These are phyloP conservation scores for Lathamus discolor DNA, from an alignment of 2,113 vertebrate species.

Conservation along the genomic window DNA sequence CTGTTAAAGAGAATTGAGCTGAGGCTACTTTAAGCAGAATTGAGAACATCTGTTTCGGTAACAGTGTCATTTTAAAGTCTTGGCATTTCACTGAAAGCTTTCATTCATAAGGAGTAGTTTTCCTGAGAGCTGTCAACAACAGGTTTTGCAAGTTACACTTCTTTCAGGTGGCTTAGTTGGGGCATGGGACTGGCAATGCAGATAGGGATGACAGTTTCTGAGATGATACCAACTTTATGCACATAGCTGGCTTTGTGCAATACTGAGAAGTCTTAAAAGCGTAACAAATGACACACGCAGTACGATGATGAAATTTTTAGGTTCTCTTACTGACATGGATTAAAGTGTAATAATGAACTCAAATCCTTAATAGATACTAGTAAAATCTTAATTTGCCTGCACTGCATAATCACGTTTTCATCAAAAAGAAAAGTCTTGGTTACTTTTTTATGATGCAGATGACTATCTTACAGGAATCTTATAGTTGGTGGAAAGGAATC, in stretches of 20 bases:
- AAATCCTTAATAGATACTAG: neutral
- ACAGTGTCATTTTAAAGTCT: neutral
- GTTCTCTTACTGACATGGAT: neutral
- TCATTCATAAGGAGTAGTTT: neutral
- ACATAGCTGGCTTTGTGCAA: neutral
- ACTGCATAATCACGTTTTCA: rapidly evolving
- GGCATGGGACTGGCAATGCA: neutral
- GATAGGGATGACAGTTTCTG: neutral
- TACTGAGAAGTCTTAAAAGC: neutral
- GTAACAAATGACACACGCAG: rapidly evolving
- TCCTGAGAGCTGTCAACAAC: neutral
- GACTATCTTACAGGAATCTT: neutral
- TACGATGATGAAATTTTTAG: neutral
- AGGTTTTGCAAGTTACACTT: neutral
- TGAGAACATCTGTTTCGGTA: neutral
- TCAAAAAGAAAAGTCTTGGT: neutral
- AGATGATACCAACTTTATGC: neutral
- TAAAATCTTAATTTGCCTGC: neutral
- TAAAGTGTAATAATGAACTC: neutral
- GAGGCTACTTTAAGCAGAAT: neutral
- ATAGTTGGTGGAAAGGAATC: neutral
- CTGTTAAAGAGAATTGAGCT: neutral
- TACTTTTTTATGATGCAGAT: neutral
- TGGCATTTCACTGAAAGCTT: neutral
- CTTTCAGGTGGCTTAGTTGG: neutral